Percentiles rank a stretch among this genome's conserved stretches.
Evolutionary conservation across 2,113 vertebrate species (phyloP).

Genomic region (Elephas maximus): DNA sequence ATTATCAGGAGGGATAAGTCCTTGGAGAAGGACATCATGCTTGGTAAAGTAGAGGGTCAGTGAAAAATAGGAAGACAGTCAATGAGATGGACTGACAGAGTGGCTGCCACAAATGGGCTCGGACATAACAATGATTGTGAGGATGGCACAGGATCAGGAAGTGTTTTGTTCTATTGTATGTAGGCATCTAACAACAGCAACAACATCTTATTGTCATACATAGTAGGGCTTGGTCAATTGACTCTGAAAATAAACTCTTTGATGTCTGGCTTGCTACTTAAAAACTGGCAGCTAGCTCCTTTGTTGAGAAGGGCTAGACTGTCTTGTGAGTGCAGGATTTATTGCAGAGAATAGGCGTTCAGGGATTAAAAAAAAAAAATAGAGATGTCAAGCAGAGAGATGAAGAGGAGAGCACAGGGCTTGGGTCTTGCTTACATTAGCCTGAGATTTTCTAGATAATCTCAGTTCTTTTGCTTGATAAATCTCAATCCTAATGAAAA

Average conservation of each 20-base stretch:
- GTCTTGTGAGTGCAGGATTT: background rate
- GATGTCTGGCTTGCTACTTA: conserved; percentile 13
- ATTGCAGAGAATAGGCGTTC: background rate
- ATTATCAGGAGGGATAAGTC: too few species aligned
- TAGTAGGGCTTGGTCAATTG: background rate
- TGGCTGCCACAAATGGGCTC: too few species aligned
- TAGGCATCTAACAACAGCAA: too few species aligned
- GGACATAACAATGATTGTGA: too few species aligned
- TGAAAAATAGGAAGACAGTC: too few species aligned
- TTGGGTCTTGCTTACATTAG: background rate
- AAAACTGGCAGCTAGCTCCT: background rate
- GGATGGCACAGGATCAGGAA: too few species aligned
- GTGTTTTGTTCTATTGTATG: too few species aligned
- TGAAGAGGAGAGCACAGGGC: background rate
- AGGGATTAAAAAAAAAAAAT: background rate
- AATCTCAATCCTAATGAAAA: background rate
- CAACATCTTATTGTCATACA: background rate
- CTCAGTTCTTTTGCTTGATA: background rate
- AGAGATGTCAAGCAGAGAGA: background rate
- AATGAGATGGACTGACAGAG: too few species aligned
- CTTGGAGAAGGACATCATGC: too few species aligned
- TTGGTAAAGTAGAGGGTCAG: too few species aligned
- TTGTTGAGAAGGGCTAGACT: background rate
- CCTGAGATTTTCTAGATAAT: background rate
- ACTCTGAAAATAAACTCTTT: conserved; percentile 46